These are phyloP conservation scores for Cheilosia scutellata DNA, from an alignment of 2,888 invertebrate genomes.

Conservation along the genomic window DNA sequence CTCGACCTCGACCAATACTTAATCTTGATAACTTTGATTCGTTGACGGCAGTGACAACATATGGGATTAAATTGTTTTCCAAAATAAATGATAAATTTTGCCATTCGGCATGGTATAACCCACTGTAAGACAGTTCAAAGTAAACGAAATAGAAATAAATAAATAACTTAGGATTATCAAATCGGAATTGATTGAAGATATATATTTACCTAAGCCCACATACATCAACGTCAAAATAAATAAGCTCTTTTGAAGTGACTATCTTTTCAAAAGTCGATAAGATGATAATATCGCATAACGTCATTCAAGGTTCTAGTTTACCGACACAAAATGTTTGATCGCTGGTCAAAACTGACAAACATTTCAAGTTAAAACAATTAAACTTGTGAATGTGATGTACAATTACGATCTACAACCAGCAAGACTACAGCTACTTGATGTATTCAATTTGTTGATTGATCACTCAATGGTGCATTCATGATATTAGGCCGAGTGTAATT, in stretches of 20 bases:
- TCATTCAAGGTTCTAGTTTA: conserved; percentile 17
- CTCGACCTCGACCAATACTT: background rate
- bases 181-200: conserved; percentile 22
- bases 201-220: conserved; percentile 22
- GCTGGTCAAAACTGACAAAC: conserved; percentile 26
- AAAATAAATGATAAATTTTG: conserved; percentile 19
- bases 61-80: conserved; percentile 20
- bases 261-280: conserved; percentile 41
- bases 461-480: conserved; percentile 10
- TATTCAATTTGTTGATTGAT: conserved; percentile 29
- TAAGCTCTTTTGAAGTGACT: conserved; percentile 33
- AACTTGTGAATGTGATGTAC: conserved; percentile 22
- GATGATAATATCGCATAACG: conserved; percentile 14
- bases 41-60: conserved; percentile 21
- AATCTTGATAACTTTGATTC: conserved; percentile 30
- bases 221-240: conserved; percentile 36
- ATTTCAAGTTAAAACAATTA: conserved; percentile 33
- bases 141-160: conserved; percentile 9
- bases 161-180: conserved; percentile 27
- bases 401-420: conserved; percentile 5
- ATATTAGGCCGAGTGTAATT: conserved; percentile 29
- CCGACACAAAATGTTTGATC: conserved; percentile 26
- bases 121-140: conserved; percentile 15
- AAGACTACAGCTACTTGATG: conserved; percentile 3
- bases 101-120: conserved; percentile 33